Conservation (phyloP, 2,797 vertebrate genomes). For the Sorex maritimensis region DNA sequence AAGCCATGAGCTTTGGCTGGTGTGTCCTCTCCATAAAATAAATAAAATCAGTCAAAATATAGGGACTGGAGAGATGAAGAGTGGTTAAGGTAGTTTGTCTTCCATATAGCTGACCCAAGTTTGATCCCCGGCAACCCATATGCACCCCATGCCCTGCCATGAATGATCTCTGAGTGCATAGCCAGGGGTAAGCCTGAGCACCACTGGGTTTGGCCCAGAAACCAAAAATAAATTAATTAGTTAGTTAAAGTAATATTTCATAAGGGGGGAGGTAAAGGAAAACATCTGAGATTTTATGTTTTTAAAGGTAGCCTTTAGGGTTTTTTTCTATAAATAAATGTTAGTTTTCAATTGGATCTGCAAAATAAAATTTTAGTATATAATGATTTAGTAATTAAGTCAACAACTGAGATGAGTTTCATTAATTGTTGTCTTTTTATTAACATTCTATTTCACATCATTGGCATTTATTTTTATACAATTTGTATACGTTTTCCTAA, state of each 20-base stretch:
- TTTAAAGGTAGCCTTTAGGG: not conserved
- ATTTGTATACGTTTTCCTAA: not conserved
- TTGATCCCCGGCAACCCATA: no score
- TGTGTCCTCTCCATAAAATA: no score
- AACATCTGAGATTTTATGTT: not conserved
- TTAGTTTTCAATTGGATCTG: constrained; percentile 31
- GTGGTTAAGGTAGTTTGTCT: no score
- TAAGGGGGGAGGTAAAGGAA: not conserved
- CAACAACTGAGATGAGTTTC: not conserved
- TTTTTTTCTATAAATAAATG: constrained; percentile 48
- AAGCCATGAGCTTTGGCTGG: no score
- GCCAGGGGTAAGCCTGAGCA: no score
- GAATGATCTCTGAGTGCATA: no score
- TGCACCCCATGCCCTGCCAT: not conserved
- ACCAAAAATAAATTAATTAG: no score
- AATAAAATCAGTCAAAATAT: no score
- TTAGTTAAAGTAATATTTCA: no score
- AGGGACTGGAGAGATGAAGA: no score
- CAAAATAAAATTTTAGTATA: not conserved
- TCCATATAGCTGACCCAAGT: no score
- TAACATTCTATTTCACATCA: constrained; percentile 18
- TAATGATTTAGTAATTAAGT: not conserved
- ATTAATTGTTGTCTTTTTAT: not conserved
- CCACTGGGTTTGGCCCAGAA: not conserved
- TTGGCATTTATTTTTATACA: constrained; percentile 3